Evolutionary conservation across 2,797 vertebrate genomes (phyloP).

Genomic region (Toxotes lorentzi): DNA sequence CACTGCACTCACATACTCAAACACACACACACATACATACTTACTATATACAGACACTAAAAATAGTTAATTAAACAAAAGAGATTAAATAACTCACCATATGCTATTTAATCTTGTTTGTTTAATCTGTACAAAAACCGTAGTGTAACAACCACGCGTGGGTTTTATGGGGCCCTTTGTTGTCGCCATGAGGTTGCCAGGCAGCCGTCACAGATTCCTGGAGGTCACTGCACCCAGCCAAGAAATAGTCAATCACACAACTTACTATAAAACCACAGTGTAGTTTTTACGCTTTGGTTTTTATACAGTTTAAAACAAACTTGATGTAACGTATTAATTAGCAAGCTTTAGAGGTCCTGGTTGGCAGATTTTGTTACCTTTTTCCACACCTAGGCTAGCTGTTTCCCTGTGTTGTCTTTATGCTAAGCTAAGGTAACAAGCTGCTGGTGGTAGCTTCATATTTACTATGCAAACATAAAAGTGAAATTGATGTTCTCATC

Average conservation of each 20-base stretch:
- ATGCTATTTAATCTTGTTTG: slow-evolving; percentile 30
- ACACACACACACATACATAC: no score
- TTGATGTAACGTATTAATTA: background rate
- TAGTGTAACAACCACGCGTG: background rate
- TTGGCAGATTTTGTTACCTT: background rate
- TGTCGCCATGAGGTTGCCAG: slow-evolving; percentile 1
- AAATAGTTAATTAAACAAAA: slow-evolving; percentile 36
- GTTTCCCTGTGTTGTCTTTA: background rate
- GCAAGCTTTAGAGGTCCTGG: background rate
- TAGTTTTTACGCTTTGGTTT: no score
- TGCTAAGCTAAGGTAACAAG: background rate
- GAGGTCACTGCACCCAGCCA: background rate
- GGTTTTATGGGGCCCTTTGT: background rate
- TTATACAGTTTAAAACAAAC: no score
- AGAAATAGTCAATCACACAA: background rate
- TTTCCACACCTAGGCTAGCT: no score
- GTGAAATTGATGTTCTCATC: background rate
- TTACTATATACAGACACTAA: slow-evolving; percentile 42
- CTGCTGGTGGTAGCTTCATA: background rate
- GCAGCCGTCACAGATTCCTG: background rate
- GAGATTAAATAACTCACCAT: slow-evolving; percentile 13
- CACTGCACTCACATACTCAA: slow-evolving; percentile 1
- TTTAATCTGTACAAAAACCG: slow-evolving; percentile 18
- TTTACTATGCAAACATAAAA: background rate
- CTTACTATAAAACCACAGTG: background rate